A percentile compares a stretch with the other conserved stretches of the same genome.
phyloP scores from a whole-genome alignment of 1,140 invertebrate species.

The Penaeus chinensis region DNA sequence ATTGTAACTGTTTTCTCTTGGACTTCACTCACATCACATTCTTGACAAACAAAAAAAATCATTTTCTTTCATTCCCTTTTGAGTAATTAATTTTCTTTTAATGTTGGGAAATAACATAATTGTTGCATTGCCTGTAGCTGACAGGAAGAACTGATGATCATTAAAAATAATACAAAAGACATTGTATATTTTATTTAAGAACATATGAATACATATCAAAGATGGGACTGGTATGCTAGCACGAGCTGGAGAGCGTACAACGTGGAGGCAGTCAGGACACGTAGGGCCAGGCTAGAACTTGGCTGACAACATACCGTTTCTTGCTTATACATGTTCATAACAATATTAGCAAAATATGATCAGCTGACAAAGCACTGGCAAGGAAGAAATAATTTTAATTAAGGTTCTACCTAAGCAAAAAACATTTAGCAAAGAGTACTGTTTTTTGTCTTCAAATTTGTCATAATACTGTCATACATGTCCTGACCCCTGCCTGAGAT shows the following conservation, averaged over 20 bases:
- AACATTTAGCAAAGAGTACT: too few relatives aligned
- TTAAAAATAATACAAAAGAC: conserved; percentile 34
- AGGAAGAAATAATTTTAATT: background rate
- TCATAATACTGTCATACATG: conserved; percentile 7
- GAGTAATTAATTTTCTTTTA: too few relatives aligned
- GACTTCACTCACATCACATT: too few relatives aligned
- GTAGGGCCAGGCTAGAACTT: too few relatives aligned
- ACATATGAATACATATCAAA: conserved; percentile 62
- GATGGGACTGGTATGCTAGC: conserved; percentile 61
- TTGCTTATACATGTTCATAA: too few relatives aligned
- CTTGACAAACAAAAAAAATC: too few relatives aligned
- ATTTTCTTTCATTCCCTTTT: too few relatives aligned
- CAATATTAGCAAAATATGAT: too few relatives aligned
- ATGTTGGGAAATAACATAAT: background rate
- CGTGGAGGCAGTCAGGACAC: conserved; percentile 26
- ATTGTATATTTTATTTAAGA: conserved; percentile 62
- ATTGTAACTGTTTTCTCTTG: too few relatives aligned
- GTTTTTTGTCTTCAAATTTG: too few relatives aligned
- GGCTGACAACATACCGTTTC: too few relatives aligned
- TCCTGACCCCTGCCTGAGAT: conserved; percentile 51
- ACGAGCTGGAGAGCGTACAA: conserved; percentile 59
- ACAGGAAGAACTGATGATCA: conserved; percentile 15
- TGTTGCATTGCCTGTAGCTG: background rate
- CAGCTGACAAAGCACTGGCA: conserved; percentile 6
- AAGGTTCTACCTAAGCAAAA: too few relatives aligned